A percentile compares a stretch with the other conserved stretches of the same genome.
Evolutionary conservation across 2,113 vertebrate genomes (phyloP).

Genomic region (Tragelaphus buxtoni): DNA sequence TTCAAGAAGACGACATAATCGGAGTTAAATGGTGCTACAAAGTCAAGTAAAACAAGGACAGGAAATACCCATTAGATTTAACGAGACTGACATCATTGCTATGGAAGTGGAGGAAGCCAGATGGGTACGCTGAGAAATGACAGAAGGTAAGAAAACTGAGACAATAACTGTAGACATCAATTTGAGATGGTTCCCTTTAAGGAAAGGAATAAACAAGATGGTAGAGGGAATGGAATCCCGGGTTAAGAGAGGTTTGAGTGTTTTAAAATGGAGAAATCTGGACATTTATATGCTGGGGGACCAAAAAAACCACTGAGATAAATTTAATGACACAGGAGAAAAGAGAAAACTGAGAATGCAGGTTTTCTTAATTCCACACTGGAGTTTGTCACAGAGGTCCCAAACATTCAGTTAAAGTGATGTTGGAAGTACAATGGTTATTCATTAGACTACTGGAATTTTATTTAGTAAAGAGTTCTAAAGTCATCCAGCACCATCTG

Average conservation of each 20-base stretch:
- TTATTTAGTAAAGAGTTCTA: not conserved
- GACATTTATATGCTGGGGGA: not conserved
- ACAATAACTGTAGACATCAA: not conserved
- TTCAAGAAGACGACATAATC: not conserved
- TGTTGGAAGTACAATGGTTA: not conserved
- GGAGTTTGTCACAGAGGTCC: not conserved
- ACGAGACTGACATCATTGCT: not conserved
- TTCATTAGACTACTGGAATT: not conserved
- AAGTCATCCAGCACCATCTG: not conserved
- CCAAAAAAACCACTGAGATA: not conserved
- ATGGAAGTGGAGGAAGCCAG: not conserved
- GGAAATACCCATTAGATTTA: not conserved
- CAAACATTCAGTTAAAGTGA: not conserved
- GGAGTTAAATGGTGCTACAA: not conserved
- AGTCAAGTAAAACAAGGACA: not conserved
- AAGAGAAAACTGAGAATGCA: not conserved
- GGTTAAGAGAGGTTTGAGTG: not conserved
- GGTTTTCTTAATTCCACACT: conserved; percentile 14
- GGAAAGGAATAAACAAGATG: not conserved
- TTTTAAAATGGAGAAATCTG: not conserved
- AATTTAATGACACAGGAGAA: not conserved
- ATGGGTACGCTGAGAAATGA: not conserved
- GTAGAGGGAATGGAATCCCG: not conserved
- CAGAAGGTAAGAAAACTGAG: not conserved
- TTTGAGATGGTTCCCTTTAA: not conserved